phyloP scores from a whole-genome alignment of 2,888 invertebrate species.

The Ophion costatus region DNA sequence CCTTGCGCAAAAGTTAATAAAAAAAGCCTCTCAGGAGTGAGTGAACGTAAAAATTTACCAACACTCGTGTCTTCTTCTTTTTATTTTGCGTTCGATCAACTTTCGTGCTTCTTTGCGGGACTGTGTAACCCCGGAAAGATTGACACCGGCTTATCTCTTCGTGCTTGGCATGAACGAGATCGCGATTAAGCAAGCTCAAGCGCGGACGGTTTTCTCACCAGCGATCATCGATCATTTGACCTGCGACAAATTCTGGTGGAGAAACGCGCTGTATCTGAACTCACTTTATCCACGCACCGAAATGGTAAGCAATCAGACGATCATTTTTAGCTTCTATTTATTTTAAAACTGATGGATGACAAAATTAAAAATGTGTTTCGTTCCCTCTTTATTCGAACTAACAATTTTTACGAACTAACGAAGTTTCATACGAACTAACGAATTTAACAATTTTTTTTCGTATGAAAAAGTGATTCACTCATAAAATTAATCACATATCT shows the following conservation, averaged over 20 bases:
- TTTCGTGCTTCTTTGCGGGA: conserved; percentile 1
- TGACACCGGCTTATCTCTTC: conserved; percentile 87
- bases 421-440: too few relatives aligned
- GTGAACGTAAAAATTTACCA: conserved; percentile 17
- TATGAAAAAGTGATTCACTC: too few relatives aligned
- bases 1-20: not conserved
- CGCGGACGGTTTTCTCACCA: conserved; percentile 84
- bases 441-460: too few relatives aligned
- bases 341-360: too few relatives aligned
- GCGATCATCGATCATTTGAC: conserved; percentile 85
- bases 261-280: conserved; percentile 87
- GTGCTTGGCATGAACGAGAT: conserved; percentile 85
- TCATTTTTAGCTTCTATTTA: not conserved
- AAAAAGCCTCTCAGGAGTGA: not conserved
- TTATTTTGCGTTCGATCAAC: not conserved
- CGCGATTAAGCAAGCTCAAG: conserved; percentile 83
- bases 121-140: conserved; percentile 79
- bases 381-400: not conserved
- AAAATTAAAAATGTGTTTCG: not conserved
- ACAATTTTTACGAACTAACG: too few relatives aligned
- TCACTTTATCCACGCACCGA: conserved; percentile 86
- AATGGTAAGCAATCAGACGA: conserved; percentile 84
- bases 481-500: too few relatives aligned
- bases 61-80: not conserved
- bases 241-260: conserved; percentile 87